These are phyloP conservation scores for Castor canadensis DNA, from an alignment of 2,113 vertebrate genomes.

Conservation along the genomic window DNA sequence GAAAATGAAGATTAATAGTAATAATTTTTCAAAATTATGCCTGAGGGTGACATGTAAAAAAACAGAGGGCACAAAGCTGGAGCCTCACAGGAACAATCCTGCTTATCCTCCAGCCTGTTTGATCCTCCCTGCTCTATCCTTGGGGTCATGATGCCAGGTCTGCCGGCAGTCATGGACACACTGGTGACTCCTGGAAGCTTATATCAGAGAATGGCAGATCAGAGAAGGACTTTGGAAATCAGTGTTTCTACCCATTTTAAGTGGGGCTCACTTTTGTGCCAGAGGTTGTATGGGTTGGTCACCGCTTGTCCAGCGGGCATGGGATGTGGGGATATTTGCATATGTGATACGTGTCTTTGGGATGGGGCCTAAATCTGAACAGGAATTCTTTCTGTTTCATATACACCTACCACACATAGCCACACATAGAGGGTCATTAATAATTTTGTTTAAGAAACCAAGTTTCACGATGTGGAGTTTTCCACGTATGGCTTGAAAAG, in stretches of 20 bases:
- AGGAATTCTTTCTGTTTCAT: background rate
- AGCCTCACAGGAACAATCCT: background rate
- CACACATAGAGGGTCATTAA: background rate
- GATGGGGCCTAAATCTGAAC: background rate
- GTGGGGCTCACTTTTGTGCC: background rate
- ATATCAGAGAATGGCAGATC: background rate
- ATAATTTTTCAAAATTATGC: background rate
- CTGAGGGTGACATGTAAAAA: background rate
- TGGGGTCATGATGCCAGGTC: accelerated
- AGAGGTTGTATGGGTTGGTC: accelerated
- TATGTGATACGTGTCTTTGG: background rate
- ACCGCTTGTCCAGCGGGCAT: background rate
- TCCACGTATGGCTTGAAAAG: background rate
- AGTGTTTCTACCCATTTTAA: background rate
- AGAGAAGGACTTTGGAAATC: background rate
- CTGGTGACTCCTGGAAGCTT: background rate
- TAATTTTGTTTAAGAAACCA: background rate
- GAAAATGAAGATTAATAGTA: slow-evolving; percentile 59
- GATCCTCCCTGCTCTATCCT: background rate
- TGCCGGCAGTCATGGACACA: background rate
- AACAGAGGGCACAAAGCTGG: background rate
- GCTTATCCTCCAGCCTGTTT: background rate
- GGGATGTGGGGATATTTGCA: background rate
- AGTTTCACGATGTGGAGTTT: background rate
- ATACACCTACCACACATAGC: background rate